Conservation (phyloP, 37 sponge, comb jelly and placozoan species). For the Corticium candelabrum region DNA sequence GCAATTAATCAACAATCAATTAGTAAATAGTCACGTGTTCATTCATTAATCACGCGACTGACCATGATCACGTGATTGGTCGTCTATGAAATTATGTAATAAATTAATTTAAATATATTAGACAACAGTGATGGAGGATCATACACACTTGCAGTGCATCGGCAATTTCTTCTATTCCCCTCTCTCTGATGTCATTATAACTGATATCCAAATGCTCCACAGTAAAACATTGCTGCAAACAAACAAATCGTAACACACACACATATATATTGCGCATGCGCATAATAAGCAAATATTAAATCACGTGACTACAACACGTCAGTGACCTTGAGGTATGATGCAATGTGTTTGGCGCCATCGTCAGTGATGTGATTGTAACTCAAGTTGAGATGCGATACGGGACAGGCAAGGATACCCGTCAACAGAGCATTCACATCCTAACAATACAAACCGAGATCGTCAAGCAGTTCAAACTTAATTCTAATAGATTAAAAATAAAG, state of each 20-base stretch:
- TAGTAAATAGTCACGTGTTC: too few relatives aligned
- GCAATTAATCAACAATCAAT: too few relatives aligned
- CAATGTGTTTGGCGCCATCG: constrained; percentile 18
- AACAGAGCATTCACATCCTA: constrained; percentile 6
- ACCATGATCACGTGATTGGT: too few relatives aligned
- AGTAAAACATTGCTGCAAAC: background rate
- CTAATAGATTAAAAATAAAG: too few relatives aligned
- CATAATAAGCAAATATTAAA: too few relatives aligned
- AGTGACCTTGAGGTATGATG: constrained; percentile 47
- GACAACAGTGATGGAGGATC: background rate
- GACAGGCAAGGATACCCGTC: background rate
- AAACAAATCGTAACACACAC: background rate
- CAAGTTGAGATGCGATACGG: constrained; percentile 17
- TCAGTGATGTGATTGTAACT: constrained; percentile 49
- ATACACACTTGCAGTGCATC: constrained; percentile 46
- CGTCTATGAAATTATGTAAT: too few relatives aligned
- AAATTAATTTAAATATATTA: too few relatives aligned
- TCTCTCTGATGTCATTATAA: constrained; percentile 42
- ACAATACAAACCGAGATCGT: too few relatives aligned
- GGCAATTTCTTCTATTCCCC: constrained; percentile 28
- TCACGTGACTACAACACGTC: too few relatives aligned
- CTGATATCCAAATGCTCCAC: constrained; percentile 29
- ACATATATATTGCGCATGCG: too few relatives aligned
- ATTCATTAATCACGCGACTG: too few relatives aligned
- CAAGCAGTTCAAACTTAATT: too few relatives aligned